A percentile compares a stretch with the other conserved stretches of the same genome.
Conservation (phyloP, 2,888 invertebrate genomes). For the Micropterix aruncella region DNA sequence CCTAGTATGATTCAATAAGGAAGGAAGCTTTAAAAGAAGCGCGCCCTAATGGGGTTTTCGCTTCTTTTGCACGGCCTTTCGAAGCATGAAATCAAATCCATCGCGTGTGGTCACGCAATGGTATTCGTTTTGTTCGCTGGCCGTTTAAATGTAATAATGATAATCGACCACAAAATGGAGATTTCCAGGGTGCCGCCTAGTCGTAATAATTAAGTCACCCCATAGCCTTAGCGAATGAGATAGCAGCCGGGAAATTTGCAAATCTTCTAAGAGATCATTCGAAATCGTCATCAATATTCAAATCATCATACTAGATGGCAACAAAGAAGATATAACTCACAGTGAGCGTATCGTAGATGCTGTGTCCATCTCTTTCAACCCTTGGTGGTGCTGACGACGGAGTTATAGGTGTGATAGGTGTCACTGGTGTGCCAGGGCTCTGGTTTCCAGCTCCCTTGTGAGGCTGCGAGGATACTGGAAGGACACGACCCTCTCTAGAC, state of each 20-base stretch:
- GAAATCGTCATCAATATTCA: too few relatives aligned
- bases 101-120: background rate
- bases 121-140: too few relatives aligned
- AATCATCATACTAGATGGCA: too few relatives aligned
- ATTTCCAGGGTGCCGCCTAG: background rate
- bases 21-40: too few relatives aligned
- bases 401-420: constrained; percentile 15
- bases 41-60: too few relatives aligned
- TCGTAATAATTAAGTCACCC: background rate
- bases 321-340: constrained; percentile 20
- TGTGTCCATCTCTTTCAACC: constrained; percentile 24
- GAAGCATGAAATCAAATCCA: too few relatives aligned
- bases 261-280: too few relatives aligned
- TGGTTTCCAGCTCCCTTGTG: constrained; percentile 4
- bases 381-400: constrained; percentile 19
- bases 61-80: too few relatives aligned
- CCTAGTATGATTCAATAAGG: too few relatives aligned
- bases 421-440: constrained; percentile 24
- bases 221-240: too few relatives aligned
- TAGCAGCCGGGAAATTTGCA: too few relatives aligned
- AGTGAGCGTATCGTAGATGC: constrained; percentile 36
- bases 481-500: constrained; percentile 36
- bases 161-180: background rate
- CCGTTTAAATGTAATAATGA: background rate
- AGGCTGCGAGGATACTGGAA: constrained; percentile 17